A percentile compares a stretch with the other conserved stretches of the same genome.
These are phyloP conservation scores for Anastatus disparis DNA, from an alignment of 1,140 invertebrate genomes.

Conservation along the genomic window DNA sequence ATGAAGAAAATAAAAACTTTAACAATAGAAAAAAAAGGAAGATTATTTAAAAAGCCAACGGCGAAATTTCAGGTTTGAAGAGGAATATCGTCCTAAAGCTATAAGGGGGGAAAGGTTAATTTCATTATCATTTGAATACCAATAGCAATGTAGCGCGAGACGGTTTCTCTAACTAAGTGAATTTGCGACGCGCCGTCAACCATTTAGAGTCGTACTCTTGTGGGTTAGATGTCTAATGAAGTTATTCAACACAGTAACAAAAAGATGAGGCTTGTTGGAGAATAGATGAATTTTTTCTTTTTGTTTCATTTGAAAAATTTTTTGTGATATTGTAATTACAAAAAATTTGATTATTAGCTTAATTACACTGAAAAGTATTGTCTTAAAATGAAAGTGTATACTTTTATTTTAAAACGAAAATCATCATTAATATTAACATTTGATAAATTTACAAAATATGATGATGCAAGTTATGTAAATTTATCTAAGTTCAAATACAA, in stretches of 20 bases:
- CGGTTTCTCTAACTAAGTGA: neutral
- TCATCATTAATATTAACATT: too few species aligned
- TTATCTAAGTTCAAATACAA: too few species aligned
- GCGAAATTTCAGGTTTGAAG: neutral
- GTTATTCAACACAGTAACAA: neutral
- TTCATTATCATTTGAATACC: constrained; percentile 36
- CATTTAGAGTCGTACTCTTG: neutral
- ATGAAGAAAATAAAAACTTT: neutral
- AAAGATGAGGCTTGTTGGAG: neutral
- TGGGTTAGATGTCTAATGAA: neutral
- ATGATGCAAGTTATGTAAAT: too few species aligned
- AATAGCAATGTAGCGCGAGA: constrained; percentile 26
- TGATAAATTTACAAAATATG: too few species aligned
- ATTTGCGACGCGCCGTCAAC: neutral
- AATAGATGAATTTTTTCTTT: too few species aligned
- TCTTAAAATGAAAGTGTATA: too few species aligned
- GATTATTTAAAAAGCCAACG: neutral
- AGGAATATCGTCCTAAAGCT: neutral
- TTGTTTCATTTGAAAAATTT: too few species aligned
- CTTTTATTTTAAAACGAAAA: too few species aligned
- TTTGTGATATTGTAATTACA: too few species aligned
- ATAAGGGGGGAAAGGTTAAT: neutral
- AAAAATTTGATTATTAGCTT: too few species aligned
- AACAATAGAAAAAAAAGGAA: too few species aligned
- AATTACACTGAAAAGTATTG: neutral